A percentile compares a stretch with the other conserved stretches of the same genome.
phyloP scores from a whole-genome alignment of 2,888 invertebrate genomes.

The Idaea straminata region DNA sequence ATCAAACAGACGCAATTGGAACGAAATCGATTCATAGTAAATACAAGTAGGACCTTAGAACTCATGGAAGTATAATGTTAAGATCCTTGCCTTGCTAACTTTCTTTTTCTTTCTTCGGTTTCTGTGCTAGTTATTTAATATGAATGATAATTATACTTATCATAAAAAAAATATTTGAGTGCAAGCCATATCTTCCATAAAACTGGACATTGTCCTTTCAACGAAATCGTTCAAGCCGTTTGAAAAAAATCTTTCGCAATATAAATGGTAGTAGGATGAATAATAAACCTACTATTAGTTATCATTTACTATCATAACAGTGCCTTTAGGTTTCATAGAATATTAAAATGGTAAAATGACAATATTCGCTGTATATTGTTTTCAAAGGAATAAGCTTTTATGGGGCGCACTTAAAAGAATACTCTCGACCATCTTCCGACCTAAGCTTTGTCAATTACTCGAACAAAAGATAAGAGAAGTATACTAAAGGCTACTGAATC shows the following conservation, averaged over 20 bases:
- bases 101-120: too few species aligned
- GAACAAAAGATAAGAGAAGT: conserved; percentile 18
- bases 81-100: too few species aligned
- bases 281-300: background rate
- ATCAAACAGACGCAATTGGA: too few species aligned
- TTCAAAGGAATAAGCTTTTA: conserved; percentile 20
- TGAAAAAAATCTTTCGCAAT: background rate
- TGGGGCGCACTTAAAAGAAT: conserved; percentile 18
- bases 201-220: background rate
- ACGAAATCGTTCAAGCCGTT: background rate
- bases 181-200: background rate
- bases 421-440: background rate
- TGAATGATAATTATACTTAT: background rate
- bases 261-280: background rate
- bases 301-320: background rate
- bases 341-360: background rate
- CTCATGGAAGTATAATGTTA: too few species aligned
- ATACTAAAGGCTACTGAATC: conserved; percentile 5
- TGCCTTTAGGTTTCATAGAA: too few species aligned
- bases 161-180: background rate
- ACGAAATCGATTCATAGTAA: too few species aligned
- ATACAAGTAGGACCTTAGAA: too few species aligned
- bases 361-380: background rate
- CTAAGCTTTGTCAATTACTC: conserved; percentile 24
- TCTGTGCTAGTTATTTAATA: too few species aligned